Base-by-base conservation (phyloP, 2,113 vertebrate species). In the Notothenia coriiceps region DNA sequence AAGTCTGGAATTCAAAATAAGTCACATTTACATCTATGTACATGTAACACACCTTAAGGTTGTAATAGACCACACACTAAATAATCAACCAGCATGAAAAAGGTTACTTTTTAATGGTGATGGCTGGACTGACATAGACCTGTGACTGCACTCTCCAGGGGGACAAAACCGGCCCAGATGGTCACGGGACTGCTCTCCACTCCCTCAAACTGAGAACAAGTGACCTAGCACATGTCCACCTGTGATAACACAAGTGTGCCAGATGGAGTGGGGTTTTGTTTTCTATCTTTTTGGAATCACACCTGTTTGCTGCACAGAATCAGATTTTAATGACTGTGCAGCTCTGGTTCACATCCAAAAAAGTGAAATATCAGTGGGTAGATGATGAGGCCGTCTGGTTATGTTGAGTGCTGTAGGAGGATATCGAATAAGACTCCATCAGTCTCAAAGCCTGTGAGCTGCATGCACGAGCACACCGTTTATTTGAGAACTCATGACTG, bases 221-320 rank as follows among this genome's bases (percentile, higher is more conserved):
- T 89, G 87, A 88, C 85, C 89, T 20, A 61, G 71, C 81, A 44
- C 85, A 79, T 46, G 51, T 87, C 85, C 83, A 88, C 86, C 88
- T 88, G 89, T 66, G 83, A 88, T 67, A 73, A 88, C 83, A 86
- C 10, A 2, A 75, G 51, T 57, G 68, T 40, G 63, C 88, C 88
- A 89, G 85, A 89, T 89, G 91, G 84, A 85, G 62, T 52, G 73
- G 75, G 73, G 63, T 79, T 40, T 40, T 86, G 78, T 89, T 85
- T 87, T 79, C 73, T 66, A 46, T 73, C 59, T 75, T 75, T 63
- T 57, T 68, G 82, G 82, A 88, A 77, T 79, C 81, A 81, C 89
- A 89, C 86, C 74, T 80, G 83, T 80, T 88, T 89, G 44, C 44
- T 56, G 68, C 65, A 69, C 65, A 79, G 63, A 80, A 64, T 64